phyloP scores from a whole-genome alignment of 2,113 vertebrate genomes.

The Corvus hawaiiensis region DNA sequence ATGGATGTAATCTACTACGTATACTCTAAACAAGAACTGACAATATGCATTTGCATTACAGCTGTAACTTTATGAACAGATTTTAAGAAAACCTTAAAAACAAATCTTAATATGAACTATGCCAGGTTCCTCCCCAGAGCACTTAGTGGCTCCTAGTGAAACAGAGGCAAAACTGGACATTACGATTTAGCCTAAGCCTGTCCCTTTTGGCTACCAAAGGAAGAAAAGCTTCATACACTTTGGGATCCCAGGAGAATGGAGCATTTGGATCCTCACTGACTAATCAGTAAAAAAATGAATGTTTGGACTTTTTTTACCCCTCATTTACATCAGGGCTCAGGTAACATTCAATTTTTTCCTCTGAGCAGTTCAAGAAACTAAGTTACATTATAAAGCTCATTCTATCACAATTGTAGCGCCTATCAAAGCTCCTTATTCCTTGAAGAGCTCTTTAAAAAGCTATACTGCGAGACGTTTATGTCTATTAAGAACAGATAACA shows the following conservation, averaged over 20 bases:
- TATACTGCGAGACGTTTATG: not conserved
- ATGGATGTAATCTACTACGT: rapidly evolving
- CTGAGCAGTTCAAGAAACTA: not conserved
- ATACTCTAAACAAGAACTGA: not conserved
- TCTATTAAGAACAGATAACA: not conserved
- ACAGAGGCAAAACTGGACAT: not conserved
- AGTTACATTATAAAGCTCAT: not conserved
- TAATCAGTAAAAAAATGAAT: not conserved
- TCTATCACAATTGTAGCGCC: not conserved
- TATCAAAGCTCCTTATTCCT: not conserved
- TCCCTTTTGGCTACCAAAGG: not conserved
- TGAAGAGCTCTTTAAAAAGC: not conserved
- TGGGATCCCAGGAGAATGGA: not conserved
- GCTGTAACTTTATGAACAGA: not conserved
- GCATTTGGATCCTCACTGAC: not conserved
- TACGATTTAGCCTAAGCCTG: not conserved
- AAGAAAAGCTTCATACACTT: not conserved
- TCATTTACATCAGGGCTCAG: not conserved
- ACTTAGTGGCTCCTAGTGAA: not conserved
- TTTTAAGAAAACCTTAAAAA: not conserved
- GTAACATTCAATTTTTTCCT: not conserved
- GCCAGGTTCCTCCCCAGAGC: not conserved
- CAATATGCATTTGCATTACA: not conserved
- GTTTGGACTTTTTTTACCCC: not conserved
- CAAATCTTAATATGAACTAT: not conserved